Conservation (phyloP, 2,888 invertebrate genomes). For the Microplitis manilae region DNA sequence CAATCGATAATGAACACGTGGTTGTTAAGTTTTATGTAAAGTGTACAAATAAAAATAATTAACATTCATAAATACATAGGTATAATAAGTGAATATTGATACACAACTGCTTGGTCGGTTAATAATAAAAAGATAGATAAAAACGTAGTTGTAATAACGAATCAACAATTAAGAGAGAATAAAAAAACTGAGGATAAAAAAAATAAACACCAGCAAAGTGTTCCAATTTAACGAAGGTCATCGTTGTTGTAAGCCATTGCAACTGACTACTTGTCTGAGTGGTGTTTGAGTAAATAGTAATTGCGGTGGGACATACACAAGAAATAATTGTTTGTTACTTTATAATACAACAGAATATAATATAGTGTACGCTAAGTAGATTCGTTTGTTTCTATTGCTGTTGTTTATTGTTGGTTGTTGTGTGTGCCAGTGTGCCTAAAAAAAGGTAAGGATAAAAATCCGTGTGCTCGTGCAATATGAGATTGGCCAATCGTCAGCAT, state of each 20-base stretch:
- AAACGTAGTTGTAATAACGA: slow-evolving; percentile 11
- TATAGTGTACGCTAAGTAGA: slow-evolving; percentile 37
- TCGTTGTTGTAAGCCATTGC: slow-evolving; percentile 21
- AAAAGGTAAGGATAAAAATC: slow-evolving; percentile 37
- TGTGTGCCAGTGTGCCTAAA: slow-evolving; percentile 38
- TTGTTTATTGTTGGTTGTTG: not conserved
- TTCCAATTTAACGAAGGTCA: slow-evolving; percentile 46
- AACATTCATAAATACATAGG: slow-evolving; percentile 15
- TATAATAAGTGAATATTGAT: not conserved
- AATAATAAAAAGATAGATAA: slow-evolving; percentile 15
- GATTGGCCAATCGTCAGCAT: slow-evolving; percentile 67
- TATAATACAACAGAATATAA: not conserved
- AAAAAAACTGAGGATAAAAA: slow-evolving; percentile 26
- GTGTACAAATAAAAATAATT: slow-evolving; percentile 46
- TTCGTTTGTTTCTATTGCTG: slow-evolving; percentile 21
- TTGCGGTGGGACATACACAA: slow-evolving; percentile 24
- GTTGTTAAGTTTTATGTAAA: slow-evolving; percentile 40
- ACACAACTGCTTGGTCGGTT: not conserved
- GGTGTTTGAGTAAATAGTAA: slow-evolving; percentile 33
- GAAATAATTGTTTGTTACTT: not conserved
- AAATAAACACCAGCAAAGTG: slow-evolving; percentile 49
- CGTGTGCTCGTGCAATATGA: slow-evolving; percentile 60
- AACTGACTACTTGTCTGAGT: slow-evolving; percentile 20
- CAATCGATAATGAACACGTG: slow-evolving; percentile 14
- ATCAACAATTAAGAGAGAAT: slow-evolving; percentile 10